Conservation (phyloP, 1,140 invertebrate genomes). For the Cheumatopsyche charites region DNA sequence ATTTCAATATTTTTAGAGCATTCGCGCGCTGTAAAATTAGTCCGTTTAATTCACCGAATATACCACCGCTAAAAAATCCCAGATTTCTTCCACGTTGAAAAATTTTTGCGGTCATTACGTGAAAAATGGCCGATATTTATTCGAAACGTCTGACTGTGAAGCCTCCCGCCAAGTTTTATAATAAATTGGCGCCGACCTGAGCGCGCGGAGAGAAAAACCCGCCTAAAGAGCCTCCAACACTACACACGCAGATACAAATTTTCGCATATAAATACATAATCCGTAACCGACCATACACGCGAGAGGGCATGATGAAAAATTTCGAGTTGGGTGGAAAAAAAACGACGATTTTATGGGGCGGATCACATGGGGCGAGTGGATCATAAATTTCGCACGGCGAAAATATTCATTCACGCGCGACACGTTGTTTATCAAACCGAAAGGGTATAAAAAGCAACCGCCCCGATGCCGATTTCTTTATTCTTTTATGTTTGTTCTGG, state of each 20-base stretch:
- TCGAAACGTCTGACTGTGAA: constrained; percentile 18
- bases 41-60: too few relatives aligned
- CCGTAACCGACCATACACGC: too few relatives aligned
- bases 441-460: constrained; percentile 13
- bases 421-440: constrained; percentile 21
- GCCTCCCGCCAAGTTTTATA: constrained; percentile 13
- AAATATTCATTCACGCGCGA: constrained; percentile 21
- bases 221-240: too few relatives aligned
- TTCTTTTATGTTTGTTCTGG: not conserved
- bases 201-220: not conserved
- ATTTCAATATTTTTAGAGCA: too few relatives aligned
- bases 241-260: too few relatives aligned
- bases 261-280: too few relatives aligned
- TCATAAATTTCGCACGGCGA: constrained; percentile 11
- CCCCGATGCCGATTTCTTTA: not conserved
- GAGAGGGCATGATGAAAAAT: too few relatives aligned
- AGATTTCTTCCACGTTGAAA: not conserved
- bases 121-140: constrained; percentile 17
- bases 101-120: not conserved
- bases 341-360: constrained; percentile 1
- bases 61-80: too few relatives aligned
- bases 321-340: too few relatives aligned
- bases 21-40: too few relatives aligned
- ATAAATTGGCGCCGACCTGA: constrained; percentile 6
- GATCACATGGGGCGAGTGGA: not conserved